Conservation (phyloP, 2,797 vertebrate species). For the Serranus cabrilla region DNA sequence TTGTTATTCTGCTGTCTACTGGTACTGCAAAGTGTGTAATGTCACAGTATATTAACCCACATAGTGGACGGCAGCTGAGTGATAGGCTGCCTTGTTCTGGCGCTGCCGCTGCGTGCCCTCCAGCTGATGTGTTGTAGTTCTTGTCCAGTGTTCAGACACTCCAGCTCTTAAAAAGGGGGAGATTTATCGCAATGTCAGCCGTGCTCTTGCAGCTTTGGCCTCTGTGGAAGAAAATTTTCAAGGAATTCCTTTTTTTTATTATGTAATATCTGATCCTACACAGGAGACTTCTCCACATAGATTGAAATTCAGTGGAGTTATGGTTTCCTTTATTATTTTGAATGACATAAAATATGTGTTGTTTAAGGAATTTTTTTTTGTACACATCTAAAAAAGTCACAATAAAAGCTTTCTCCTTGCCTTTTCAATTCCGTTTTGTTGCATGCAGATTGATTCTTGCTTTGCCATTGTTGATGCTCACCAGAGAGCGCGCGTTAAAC, state of each 20-base stretch:
- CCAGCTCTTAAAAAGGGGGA: slow-evolving; percentile 52
- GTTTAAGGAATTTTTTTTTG: neutral
- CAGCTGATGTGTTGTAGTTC: slow-evolving; percentile 58
- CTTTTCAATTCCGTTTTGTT: neutral
- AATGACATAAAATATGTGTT: neutral
- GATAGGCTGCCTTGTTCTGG: slow-evolving; percentile 37
- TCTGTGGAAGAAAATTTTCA: slow-evolving; percentile 5
- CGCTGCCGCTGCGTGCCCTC: slow-evolving; percentile 39
- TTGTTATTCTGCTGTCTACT: slow-evolving; percentile 35
- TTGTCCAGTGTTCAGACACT: slow-evolving; percentile 50
- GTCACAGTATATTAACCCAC: slow-evolving; percentile 57
- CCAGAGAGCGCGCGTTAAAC: slow-evolving; percentile 13
- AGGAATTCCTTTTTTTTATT: neutral
- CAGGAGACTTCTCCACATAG: neutral
- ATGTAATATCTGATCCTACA: neutral
- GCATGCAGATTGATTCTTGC: slow-evolving; percentile 12
- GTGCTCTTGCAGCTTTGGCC: slow-evolving; percentile 36
- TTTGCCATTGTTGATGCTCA: slow-evolving; percentile 27
- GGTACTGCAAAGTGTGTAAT: slow-evolving; percentile 35
- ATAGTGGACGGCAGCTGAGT: slow-evolving; percentile 30
- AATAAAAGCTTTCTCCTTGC: neutral
- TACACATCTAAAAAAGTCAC: neutral
- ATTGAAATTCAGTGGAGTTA: neutral
- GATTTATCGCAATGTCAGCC: slow-evolving; percentile 58
- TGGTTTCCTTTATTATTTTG: neutral